Evolutionary conservation across 2,797 vertebrate genomes (phyloP).

Genomic region (Sarcophilus harrisii): DNA sequence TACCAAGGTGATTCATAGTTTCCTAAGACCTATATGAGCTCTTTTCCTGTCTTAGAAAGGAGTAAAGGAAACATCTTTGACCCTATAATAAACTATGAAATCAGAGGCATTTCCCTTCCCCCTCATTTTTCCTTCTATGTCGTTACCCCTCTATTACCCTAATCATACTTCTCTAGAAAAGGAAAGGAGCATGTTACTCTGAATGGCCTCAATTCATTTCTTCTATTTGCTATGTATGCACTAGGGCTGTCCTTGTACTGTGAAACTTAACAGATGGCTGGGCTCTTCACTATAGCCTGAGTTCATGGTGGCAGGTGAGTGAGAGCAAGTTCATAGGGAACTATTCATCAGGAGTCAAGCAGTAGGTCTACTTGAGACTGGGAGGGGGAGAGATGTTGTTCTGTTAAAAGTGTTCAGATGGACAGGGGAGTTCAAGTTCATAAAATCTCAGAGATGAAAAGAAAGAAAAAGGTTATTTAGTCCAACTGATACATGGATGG

Average conservation of each 20-base stretch:
- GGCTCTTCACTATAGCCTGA: neutral
- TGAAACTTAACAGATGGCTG: neutral
- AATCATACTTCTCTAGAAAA: neutral
- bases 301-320: neutral
- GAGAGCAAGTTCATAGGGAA: neutral
- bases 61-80: neutral
- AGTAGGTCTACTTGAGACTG: neutral
- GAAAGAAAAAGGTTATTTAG: too few relatives aligned
- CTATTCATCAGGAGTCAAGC: neutral
- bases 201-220: neutral
- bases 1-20: neutral
- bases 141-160: neutral
- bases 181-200: neutral
- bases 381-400: neutral
- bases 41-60: constrained; percentile 28
- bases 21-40: neutral
- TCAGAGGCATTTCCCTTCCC: neutral
- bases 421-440: too few relatives aligned
- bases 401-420: too few relatives aligned
- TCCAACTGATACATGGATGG: too few relatives aligned
- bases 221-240: neutral
- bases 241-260: neutral
- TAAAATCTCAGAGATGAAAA: too few relatives aligned
- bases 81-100: neutral
- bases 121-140: neutral